Percentiles rank a stretch among this genome's conserved stretches.
phyloP scores from a whole-genome alignment of 2,888 invertebrate genomes.

The Mantis religiosa region DNA sequence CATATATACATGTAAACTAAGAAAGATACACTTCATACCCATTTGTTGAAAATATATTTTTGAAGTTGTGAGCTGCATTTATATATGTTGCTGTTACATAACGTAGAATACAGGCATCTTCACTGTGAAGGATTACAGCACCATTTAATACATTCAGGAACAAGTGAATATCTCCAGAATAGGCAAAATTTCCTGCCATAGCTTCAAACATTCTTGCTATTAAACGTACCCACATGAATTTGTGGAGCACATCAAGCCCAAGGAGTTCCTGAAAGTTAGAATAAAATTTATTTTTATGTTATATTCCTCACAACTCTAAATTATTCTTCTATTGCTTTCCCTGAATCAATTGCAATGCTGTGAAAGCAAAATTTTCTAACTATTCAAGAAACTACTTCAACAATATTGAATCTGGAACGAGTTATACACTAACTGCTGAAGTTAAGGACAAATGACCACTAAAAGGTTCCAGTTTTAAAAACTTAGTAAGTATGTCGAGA shows the following conservation, averaged over 20 bases:
- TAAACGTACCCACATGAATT: slow-evolving; percentile 97
- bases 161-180: slow-evolving; percentile 93
- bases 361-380: too few relatives aligned
- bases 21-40: slow-evolving; percentile 54
- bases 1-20: too few relatives aligned
- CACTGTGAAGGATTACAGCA: slow-evolving; percentile 91
- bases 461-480: too few relatives aligned
- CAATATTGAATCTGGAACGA: too few relatives aligned
- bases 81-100: slow-evolving; percentile 96
- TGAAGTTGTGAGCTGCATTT: slow-evolving; percentile 96
- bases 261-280: slow-evolving; percentile 62
- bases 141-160: slow-evolving; percentile 98
- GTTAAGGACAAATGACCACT: too few relatives aligned
- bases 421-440: too few relatives aligned
- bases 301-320: too few relatives aligned
- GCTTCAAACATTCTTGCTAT: slow-evolving; percentile 96
- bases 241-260: slow-evolving; percentile 93
- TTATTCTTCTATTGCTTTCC: too few relatives aligned
- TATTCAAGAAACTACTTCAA: too few relatives aligned
- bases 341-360: too few relatives aligned
- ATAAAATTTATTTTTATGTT: neutral
- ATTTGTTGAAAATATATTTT: slow-evolving; percentile 96
- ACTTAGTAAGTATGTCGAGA: too few relatives aligned
- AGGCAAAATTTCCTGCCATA: slow-evolving; percentile 96
- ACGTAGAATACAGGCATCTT: slow-evolving; percentile 91